phyloP scores from a whole-genome alignment of 2,113 vertebrate genomes.

The Hippoglossus stenolepis region DNA sequence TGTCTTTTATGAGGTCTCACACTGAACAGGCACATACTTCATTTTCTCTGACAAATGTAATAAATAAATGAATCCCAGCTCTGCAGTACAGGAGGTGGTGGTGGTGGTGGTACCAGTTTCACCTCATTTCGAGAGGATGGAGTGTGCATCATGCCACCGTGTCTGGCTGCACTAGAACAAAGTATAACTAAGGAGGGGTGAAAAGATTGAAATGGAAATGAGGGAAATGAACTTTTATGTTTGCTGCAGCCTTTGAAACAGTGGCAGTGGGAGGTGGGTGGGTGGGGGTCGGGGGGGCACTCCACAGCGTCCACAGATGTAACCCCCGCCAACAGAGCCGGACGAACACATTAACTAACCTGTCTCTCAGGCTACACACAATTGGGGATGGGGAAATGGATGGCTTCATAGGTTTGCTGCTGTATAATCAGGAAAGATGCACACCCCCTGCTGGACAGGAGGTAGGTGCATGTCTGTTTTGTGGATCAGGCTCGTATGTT shows the following conservation, averaged over 20 bases:
- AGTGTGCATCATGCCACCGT: not conserved
- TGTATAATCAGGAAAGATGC: slow-evolving; percentile 24
- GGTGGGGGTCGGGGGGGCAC: not conserved
- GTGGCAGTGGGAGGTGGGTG: slow-evolving; percentile 20
- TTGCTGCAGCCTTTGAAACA: slow-evolving; percentile 52
- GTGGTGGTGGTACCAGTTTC: not conserved
- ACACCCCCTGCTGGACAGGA: not conserved
- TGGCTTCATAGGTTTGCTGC: slow-evolving; percentile 6
- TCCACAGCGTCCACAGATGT: slow-evolving; percentile 50
- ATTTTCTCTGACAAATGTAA: not conserved
- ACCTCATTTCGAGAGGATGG: slow-evolving; percentile 5
- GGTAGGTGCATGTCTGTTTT: not conserved
- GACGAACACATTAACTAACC: slow-evolving; percentile 33
- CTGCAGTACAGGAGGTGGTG: not conserved
- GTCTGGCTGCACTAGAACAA: slow-evolving; percentile 38
- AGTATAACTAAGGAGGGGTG: slow-evolving; percentile 36
- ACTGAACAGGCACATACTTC: not conserved
- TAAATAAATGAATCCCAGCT: not conserved
- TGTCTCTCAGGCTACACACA: slow-evolving; percentile 14
- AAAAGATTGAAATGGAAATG: slow-evolving; percentile 55
- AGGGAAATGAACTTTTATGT: slow-evolving; percentile 44
- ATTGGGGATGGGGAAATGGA: slow-evolving; percentile 24
- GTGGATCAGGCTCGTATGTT: no score
- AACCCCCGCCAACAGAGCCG: slow-evolving; percentile 39
- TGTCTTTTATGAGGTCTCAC: not conserved